phyloP scores from a whole-genome alignment of 2,888 invertebrate genomes.

The Ceramica pisi region DNA sequence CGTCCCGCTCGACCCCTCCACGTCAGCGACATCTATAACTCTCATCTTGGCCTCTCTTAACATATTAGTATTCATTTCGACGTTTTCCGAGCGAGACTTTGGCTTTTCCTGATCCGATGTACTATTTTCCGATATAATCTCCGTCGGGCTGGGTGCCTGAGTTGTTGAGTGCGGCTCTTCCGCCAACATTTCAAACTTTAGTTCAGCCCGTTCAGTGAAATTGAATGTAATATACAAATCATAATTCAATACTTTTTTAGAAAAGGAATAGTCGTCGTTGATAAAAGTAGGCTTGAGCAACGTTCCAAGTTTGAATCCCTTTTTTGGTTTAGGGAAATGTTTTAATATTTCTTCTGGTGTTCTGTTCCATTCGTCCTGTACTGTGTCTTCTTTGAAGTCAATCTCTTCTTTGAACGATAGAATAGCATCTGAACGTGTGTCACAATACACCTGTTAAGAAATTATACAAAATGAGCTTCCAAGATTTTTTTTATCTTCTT shows the following conservation, averaged over 20 bases:
- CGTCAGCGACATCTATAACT: neutral
- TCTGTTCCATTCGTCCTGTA: neutral
- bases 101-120: neutral
- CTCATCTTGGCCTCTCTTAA: neutral
- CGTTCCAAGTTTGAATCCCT: accelerated
- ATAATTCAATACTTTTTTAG: constrained; percentile 7
- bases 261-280: neutral
- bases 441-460: neutral
- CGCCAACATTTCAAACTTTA: constrained; percentile 27
- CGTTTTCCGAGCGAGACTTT: neutral
- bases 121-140: too few species aligned
- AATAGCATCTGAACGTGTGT: neutral
- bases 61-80: neutral
- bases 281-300: accelerated
- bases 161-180: neutral
- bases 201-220: neutral
- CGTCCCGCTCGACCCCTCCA: neutral
- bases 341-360: constrained; percentile 3
- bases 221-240: constrained; percentile 30
- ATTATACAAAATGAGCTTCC: neutral
- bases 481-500: too few species aligned
- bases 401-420: constrained; percentile 28
- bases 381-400: neutral
- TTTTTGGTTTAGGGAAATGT: neutral
- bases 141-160: neutral